These are phyloP conservation scores for Euproctis similis DNA, from an alignment of 2,888 invertebrate species.

Conservation along the genomic window DNA sequence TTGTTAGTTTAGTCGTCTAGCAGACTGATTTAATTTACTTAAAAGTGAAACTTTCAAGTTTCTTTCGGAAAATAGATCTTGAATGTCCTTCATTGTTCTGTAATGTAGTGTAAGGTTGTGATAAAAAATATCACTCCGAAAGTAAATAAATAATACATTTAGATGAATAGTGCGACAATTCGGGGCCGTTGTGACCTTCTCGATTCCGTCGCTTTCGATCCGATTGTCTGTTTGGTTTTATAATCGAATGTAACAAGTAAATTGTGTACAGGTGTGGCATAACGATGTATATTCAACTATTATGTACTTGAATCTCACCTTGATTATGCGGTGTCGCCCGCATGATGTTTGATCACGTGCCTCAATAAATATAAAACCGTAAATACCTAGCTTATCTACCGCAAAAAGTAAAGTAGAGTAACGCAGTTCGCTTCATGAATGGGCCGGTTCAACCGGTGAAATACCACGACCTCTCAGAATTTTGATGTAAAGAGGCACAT, in stretches of 20 bases:
- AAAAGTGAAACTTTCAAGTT: constrained; percentile 17
- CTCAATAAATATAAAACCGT: too few relatives aligned
- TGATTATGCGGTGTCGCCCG: too few relatives aligned
- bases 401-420: too few relatives aligned
- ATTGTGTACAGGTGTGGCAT: constrained; percentile 41
- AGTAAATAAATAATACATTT: constrained; percentile 11
- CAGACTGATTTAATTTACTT: constrained; percentile 5
- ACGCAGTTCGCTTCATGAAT: too few relatives aligned
- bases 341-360: too few relatives aligned
- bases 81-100: constrained; percentile 16
- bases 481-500: too few relatives aligned
- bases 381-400: too few relatives aligned
- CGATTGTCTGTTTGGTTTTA: constrained; percentile 41
- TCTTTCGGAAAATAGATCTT: constrained; percentile 16
- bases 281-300: constrained; percentile 17
- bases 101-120: constrained; percentile 11
- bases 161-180: constrained; percentile 18
- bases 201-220: constrained; percentile 26
- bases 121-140: constrained; percentile 15
- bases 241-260: constrained; percentile 39
- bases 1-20: constrained; percentile 3
- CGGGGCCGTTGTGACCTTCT: constrained; percentile 30
- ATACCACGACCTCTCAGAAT: too few relatives aligned
- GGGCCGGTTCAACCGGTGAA: too few relatives aligned
- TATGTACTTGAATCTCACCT: constrained; percentile 30